phyloP scores from a whole-genome alignment of 2,113 vertebrate genomes.

The Periophthalmus modestus region DNA sequence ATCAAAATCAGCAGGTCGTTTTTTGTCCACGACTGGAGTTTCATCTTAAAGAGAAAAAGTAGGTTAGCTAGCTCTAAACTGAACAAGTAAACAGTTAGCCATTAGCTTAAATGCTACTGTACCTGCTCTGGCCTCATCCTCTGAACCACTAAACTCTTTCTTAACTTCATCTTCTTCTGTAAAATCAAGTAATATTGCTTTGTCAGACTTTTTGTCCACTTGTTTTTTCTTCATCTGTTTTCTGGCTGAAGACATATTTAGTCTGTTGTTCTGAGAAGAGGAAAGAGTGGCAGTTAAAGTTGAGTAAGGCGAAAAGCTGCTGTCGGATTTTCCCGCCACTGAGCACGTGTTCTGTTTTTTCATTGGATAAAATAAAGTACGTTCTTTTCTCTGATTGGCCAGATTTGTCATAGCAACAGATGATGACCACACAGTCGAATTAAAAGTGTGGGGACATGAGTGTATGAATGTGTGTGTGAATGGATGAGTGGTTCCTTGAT shows the following conservation, averaged over 20 bases:
- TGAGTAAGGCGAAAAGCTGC: no score
- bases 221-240: constrained; percentile 10
- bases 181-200: constrained; percentile 2
- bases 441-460: no score
- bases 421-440: neutral
- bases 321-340: neutral
- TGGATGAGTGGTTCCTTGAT: no score
- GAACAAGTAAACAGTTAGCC: neutral
- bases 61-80: neutral
- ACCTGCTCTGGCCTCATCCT: neutral
- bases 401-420: neutral
- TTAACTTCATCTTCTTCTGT: neutral
- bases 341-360: neutral
- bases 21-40: neutral
- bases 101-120: neutral
- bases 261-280: neutral
- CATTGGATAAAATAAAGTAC: neutral
- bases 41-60: neutral
- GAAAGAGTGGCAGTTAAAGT: neutral
- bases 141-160: constrained; percentile 9
- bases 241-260: neutral
- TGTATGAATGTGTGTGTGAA: no score
- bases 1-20: neutral
- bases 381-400: constrained; percentile 4
- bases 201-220: neutral